Evolutionary conservation across 1,140 invertebrate genomes (phyloP).

Genomic region (Drosophila elegans): DNA sequence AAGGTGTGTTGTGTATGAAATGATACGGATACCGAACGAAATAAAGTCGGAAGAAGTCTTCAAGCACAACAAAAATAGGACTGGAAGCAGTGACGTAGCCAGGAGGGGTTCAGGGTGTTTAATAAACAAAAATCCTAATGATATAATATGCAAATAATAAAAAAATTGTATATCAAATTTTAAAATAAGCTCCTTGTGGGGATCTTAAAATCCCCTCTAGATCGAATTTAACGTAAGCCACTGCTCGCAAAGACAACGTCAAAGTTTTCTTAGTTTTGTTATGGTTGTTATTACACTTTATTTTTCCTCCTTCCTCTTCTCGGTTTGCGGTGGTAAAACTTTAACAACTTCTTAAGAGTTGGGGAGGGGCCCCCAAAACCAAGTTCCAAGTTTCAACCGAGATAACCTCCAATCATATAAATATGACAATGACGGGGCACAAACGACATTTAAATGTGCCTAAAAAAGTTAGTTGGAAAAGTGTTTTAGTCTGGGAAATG

Average conservation of each 20-base stretch:
- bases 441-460: slow-evolving; percentile 65
- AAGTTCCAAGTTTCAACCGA: slow-evolving; percentile 64
- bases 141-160: background rate
- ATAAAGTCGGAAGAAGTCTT: slow-evolving; percentile 72
- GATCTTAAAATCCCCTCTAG: background rate
- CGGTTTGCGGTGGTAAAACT: slow-evolving; percentile 54
- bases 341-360: slow-evolving; percentile 72
- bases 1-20: slow-evolving; percentile 64
- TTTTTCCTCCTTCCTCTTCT: slow-evolving; percentile 8
- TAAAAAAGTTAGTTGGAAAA: slow-evolving; percentile 30
- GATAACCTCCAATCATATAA: slow-evolving; percentile 57
- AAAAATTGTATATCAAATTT: no score
- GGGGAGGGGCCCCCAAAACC: slow-evolving; percentile 47
- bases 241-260: slow-evolving; percentile 41
- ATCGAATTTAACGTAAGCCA: background rate
- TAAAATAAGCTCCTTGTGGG: background rate
- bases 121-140: background rate
- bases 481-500: slow-evolving; percentile 39
- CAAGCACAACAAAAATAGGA: slow-evolving; percentile 29
- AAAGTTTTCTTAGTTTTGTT: slow-evolving; percentile 69
- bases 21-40: slow-evolving; percentile 56
- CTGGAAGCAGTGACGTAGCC: slow-evolving; percentile 1
- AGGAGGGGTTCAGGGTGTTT: slow-evolving; percentile 1
- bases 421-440: slow-evolving; percentile 69
- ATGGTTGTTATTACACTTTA: slow-evolving; percentile 38